Evolutionary conservation across 1,140 invertebrate genomes (phyloP), one percentile per base, ranked within the genome.

Genomic region (Hypsibius dujardini): DNA sequence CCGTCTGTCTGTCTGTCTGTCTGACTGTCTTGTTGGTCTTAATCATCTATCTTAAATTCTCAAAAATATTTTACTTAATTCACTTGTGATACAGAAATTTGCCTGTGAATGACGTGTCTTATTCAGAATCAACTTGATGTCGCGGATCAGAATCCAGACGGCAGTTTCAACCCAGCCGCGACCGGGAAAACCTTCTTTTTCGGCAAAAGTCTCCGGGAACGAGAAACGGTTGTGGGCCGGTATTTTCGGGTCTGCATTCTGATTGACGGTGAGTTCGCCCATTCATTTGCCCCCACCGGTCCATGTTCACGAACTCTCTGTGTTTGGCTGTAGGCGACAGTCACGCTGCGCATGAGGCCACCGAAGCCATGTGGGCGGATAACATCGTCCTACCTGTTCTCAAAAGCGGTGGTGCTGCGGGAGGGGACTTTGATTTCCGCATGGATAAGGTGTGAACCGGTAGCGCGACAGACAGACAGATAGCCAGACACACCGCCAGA

Each of bases 351-450:
- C 78, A 78, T 71, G 78, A 79, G 73, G 75, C 78, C n/a, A 76
- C 79, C 71, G 75, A 80, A 74, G 79, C 80, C 73, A 75, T 76
- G 1, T 80, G 79, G 79, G 79, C 78, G 73, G 79, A 80, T 71
- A 77, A 78, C 67, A 75, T 78, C 70, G 78, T 80, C 28, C 76
- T 80, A 47, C 79, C 79, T 14, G 73, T 80, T 15, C 74, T 72
- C 46, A 77, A 74, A 40, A 77, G 77, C 47, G 77, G 76, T 45
- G 79, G 77, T 56, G 78, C 78, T 67, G 77, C 79, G n/a, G 75
- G 75, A 46, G 79, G 79, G 42, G 71, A 76, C n/a, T 77, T 75
- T 73, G 75, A 70, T n/a, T 67, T 67, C 42, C 62, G 62, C 3
- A 67, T 67, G 62, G 62, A 67, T 7, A 67, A 67, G 62, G 62